A percentile compares a stretch with the other conserved stretches of the same genome.
These are phyloP conservation scores for Serranochromis macrocephalus DNA, from an alignment of 2,113 vertebrate species.

Conservation along the genomic window DNA sequence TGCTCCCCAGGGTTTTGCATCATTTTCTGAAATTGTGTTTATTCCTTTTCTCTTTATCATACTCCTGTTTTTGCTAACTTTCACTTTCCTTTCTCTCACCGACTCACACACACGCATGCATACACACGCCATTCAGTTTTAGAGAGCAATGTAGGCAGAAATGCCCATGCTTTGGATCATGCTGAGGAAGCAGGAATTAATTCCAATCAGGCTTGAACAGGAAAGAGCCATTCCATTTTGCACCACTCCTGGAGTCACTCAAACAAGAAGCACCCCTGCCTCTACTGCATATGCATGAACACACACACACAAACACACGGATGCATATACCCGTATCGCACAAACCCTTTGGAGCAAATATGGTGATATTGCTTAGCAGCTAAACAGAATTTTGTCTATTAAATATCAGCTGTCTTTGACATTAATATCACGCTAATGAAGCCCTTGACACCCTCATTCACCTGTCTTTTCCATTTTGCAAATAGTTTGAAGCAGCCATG, in stretches of 20 bases:
- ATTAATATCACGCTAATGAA: constrained; percentile 51
- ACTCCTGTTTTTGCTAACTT: not conserved
- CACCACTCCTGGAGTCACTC: constrained; percentile 41
- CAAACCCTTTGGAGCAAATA: not conserved
- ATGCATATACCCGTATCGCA: not conserved
- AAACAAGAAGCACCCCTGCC: constrained; percentile 18
- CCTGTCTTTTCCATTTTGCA: constrained; percentile 21
- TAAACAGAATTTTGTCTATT: constrained; percentile 13
- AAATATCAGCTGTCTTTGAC: constrained; percentile 27
- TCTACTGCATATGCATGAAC: not conserved
- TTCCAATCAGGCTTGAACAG: constrained; percentile 66
- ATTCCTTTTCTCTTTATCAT: not conserved
- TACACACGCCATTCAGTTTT: constrained; percentile 19
- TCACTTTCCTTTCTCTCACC: not conserved
- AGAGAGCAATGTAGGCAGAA: constrained; percentile 43
- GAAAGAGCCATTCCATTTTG: constrained; percentile 53
- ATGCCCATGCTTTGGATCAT: constrained; percentile 44
- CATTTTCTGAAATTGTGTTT: not conserved
- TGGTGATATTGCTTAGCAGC: constrained; percentile 4
- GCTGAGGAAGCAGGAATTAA: constrained; percentile 73
- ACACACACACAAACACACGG: not conserved
- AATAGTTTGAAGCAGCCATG: not conserved
- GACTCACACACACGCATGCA: not conserved
- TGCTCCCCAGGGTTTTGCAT: not conserved
- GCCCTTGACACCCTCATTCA: constrained; percentile 29